Conservation (phyloP, 2,797 vertebrate genomes). For the Dendrocincla tyrannina region DNA sequence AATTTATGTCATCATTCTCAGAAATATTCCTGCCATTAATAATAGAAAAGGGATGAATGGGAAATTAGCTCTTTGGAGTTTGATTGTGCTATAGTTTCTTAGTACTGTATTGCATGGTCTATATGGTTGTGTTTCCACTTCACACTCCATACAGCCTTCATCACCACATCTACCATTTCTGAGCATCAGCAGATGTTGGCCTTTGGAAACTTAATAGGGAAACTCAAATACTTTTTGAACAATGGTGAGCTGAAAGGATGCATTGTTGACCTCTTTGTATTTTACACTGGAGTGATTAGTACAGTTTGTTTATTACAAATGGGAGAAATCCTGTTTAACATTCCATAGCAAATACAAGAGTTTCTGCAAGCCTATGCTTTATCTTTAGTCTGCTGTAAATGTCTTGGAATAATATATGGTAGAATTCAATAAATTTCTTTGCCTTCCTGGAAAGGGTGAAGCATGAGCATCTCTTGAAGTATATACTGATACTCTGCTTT, state of each 20-base stretch:
- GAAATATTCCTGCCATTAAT: not conserved
- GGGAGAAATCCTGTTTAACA: not conserved
- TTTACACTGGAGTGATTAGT: not conserved
- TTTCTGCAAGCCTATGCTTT: not conserved
- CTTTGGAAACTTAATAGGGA: conserved; percentile 78
- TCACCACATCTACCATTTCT: conserved; percentile 76
- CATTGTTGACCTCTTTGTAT: conserved; percentile 66
- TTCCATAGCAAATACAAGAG: not conserved
- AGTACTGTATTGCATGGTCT: conserved; percentile 78
- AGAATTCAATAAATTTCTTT: conserved; percentile 4
- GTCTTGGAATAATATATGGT: not conserved
- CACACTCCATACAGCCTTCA: conserved; percentile 69
- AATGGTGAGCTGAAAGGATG: conserved; percentile 78
- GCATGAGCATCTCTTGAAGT: not conserved
- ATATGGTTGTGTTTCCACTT: conserved; percentile 73
- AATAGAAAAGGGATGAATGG: conserved; percentile 76
- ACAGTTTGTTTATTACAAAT: not conserved
- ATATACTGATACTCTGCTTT: not conserved
- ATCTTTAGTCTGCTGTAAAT: not conserved
- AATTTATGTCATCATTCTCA: not conserved
- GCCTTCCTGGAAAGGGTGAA: not conserved
- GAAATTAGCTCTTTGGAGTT: conserved; percentile 74
- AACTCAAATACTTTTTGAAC: conserved; percentile 63
- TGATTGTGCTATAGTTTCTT: conserved; percentile 60
- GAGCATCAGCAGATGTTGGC: conserved; percentile 85